Evolutionary conservation across 2,113 vertebrate genomes (phyloP), one percentile per base, ranked within the genome.

Genomic region (Sander lucioperca): DNA sequence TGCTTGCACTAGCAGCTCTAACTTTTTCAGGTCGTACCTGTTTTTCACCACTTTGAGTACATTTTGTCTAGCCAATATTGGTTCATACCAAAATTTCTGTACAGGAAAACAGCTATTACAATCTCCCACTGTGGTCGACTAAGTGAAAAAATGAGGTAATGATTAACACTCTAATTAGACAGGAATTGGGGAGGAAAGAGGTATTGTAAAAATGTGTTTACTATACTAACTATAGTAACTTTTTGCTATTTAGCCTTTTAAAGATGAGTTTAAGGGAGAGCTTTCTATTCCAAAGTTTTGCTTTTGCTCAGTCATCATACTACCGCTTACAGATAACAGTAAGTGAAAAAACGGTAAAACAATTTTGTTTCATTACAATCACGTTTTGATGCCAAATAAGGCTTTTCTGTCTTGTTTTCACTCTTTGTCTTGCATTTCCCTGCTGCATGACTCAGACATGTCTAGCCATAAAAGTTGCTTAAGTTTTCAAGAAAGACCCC

Each of bases 361-460:
- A 62, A 43, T 69, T 61, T 63, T 4, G 25, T 61, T 76, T 30
- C 57, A 51, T 75, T n/a, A 21, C 54, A 72, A 62, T 71, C 9
- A 64, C 3, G n/a, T 15, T 51, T 1, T 33, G 53, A 72, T 87
- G 58, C 82, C 86, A 86, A 89, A 82, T 86, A 89, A 75, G 84
- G 88, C 4, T 59, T 43, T 78, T 65, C 27, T 72, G 61, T 39
- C 27, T 72, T 80, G 45, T 64, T 84, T 86, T 86, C 6, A 25
- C 45, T 30, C 48, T 76, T 30, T 21, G 48, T 73, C 57, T 83
- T 39, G 39, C 39, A 21, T 71, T 65, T 54, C 58, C 85, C 47
- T 53, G 23, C 66, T 70, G 23, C 63, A 54, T 21, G 68, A 67
- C 58, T 71, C 58, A 62, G 36, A 80, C 61, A 77, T 76, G 58